Evolutionary conservation across 2,797 vertebrate genomes (phyloP), one percentile per base, ranked within the genome.

Genomic region (Dendrocincla tyrannina): DNA sequence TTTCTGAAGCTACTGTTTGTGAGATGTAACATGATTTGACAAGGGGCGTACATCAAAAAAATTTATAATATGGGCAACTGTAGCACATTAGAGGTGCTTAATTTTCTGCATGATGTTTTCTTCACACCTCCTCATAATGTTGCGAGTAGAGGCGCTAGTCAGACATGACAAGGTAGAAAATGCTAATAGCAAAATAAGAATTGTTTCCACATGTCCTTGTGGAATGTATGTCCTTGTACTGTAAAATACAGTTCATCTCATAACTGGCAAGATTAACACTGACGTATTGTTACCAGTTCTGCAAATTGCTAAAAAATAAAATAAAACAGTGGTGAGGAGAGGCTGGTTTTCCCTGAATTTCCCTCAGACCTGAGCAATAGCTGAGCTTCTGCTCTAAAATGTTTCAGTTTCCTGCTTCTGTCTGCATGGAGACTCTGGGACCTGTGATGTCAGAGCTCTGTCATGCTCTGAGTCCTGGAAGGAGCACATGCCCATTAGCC

Each of bases 341-440:
- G 22, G 39, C 59, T 63, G 37, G 17, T 59, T 52, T 67, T 62
- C 33, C 27, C 24, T 10, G 24, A 60, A 13, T 89, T 79, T 78
- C 55, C 25, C 27, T 73, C 12, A 15, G 33, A 64, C 14, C 41
- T 79, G 32, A 88, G 44, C 33, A 64, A 13, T 19, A 89, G 27
- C 50, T 85, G 60, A 80, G 15, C 41, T 95, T 86, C 47, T 79
- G 22, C 67, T 85, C n/a, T 62, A 55, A 79, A 69, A 44, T 67
- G 8, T 22, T 15, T 52, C 14, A 7, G 12, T 64, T 72, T 69
- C 62, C 24, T 89, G 27, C 49, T 72, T 46, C 58, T 58, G 30
- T 69, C 24, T 37, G 22, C n/a, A 2, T 3, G 11, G 35, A 46
- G 19, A 16, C 32, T 58, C 23, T 68, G 62, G 41, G 63, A 13